These are phyloP conservation scores for Sycon ciliatum DNA, from an alignment of 37 sponge, comb jelly and placozoan species.

Conservation along the genomic window DNA sequence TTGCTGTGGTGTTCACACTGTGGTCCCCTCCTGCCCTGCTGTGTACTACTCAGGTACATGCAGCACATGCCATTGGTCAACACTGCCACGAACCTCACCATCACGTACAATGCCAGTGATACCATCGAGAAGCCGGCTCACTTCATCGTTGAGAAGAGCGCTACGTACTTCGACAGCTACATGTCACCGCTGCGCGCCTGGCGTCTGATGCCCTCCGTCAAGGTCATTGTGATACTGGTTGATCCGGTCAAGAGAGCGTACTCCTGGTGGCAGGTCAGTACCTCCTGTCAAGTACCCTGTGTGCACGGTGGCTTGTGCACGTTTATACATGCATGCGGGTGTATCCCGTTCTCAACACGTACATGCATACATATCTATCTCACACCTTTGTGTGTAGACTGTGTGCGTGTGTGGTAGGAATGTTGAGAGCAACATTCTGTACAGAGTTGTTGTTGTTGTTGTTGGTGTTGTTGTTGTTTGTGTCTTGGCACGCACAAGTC, in stretches of 20 bases:
- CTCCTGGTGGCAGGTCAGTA: slow-evolving; percentile 83
- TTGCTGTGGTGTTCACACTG: too few relatives aligned
- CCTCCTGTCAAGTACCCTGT: background rate
- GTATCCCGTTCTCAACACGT: too few relatives aligned
- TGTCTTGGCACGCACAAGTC: background rate
- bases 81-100: too few relatives aligned
- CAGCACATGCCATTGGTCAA: too few relatives aligned
- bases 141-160: slow-evolving; percentile 70
- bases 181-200: slow-evolving; percentile 29
- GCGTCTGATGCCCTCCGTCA: slow-evolving; percentile 45
- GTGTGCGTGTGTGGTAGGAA: slow-evolving; percentile 15
- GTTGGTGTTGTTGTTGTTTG: background rate
- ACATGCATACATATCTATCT: too few relatives aligned
- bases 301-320: slow-evolving; percentile 15
- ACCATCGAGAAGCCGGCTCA: too few relatives aligned
- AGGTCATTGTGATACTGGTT: slow-evolving; percentile 52
- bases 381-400: too few relatives aligned
- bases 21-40: too few relatives aligned
- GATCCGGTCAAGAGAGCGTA: slow-evolving; percentile 75
- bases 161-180: slow-evolving; percentile 45
- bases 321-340: background rate
- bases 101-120: too few relatives aligned
- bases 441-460: background rate
- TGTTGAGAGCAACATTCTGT: background rate
- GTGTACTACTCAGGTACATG: too few relatives aligned